Base-by-base conservation (phyloP, 2,888 invertebrate genomes). In the Andrena haemorrhoa region DNA sequence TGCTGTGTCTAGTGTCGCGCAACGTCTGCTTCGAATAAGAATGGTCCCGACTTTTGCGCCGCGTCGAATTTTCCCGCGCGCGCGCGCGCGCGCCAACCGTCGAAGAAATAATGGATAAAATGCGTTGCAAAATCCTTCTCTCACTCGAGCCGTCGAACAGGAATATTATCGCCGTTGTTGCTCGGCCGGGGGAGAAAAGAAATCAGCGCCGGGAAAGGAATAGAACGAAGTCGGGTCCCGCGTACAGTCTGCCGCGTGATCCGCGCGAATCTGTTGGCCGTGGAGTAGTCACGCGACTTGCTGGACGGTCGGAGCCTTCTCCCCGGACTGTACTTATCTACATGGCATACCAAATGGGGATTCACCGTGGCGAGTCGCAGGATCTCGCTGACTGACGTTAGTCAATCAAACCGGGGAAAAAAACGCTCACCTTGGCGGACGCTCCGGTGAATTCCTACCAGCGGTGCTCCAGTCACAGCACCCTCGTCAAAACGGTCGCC, bases 341-440 rank as follows among this genome's bases (percentile, higher is more conserved):
- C 92, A 91, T 92, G 89, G 92, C 91, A 93, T 93, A 93, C 93
- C 92, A 92, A 93, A 92, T 91, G 91, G 91, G 90, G 90, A 91
- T 89, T 82, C 90, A 89, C 88, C 88, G 82, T 89, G 91, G 89
- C 89, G 87, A 91, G 90, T 88, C 89, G 78, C 89, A 75, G 84
- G 88, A 88, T 88, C 87, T 89, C 88, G 86, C 86, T 93, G 92
- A 92, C 91, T 93, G 93, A 93, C 93, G 92, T 92, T 92, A 92
- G 92, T 92, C 93, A 92, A 93, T 93, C 92, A 92, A 92, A 92
- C 87, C 88, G 88, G 86, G 86, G 88, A 90, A 90, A 92, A 92
- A 91, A 92, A 91, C 91, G 90, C 90, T 92, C 91, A 91, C 91
- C 91, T 92, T 91, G 90, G 91, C 89, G 90, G 90, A 89, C 88